These are phyloP conservation scores for Lysandra coridon DNA, from an alignment of 2,888 invertebrate genomes.

Conservation along the genomic window DNA sequence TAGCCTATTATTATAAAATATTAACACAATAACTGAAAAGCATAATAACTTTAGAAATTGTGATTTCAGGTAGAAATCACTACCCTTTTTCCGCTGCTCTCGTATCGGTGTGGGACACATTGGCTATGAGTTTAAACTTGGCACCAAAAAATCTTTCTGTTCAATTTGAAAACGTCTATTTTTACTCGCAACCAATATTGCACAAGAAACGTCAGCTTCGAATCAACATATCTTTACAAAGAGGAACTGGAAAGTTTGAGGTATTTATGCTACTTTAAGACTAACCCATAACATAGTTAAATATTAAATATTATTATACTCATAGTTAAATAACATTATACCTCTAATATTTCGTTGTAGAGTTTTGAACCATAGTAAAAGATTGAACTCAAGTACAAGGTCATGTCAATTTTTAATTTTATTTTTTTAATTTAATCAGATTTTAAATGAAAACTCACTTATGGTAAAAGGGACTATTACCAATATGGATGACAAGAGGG, in stretches of 20 bases:
- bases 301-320: too few species aligned
- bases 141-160: background rate
- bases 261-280: background rate
- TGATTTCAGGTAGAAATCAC: slow-evolving; percentile 23
- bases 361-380: too few species aligned
- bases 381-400: too few species aligned
- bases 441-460: background rate
- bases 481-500: background rate
- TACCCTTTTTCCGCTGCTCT: slow-evolving; percentile 26
- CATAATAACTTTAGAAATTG: too few species aligned
- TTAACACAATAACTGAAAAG: too few species aligned
- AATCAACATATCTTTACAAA: background rate
- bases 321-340: too few species aligned
- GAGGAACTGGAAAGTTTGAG: background rate
- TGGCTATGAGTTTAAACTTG: background rate
- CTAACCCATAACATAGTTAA: too few species aligned
- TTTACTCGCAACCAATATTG: slow-evolving; percentile 3
- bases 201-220: background rate
- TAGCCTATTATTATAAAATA: too few species aligned
- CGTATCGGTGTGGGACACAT: slow-evolving; percentile 27
- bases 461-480: background rate
- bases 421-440: background rate
- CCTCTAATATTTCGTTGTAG: too few species aligned
- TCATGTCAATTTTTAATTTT: background rate
- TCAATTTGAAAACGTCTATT: background rate